A percentile compares a stretch with the other conserved stretches of the same genome.
phyloP scores from a whole-genome alignment of 2,113 vertebrate genomes.

The Coregonus clupeaformis region DNA sequence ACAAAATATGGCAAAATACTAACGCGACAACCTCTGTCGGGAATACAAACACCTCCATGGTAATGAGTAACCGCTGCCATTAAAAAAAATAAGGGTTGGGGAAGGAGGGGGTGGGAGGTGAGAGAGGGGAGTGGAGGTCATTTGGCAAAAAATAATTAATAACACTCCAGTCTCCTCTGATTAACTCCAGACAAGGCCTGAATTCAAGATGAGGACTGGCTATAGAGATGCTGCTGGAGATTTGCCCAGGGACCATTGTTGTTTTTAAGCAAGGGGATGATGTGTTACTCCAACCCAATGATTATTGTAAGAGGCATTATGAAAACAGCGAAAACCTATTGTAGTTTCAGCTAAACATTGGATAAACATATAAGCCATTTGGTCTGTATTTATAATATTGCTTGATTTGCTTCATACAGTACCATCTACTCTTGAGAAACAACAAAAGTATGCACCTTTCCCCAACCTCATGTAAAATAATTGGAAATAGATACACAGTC shows the following conservation, averaged over 20 bases:
- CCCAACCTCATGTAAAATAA: too few species aligned
- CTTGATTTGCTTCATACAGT: too few species aligned
- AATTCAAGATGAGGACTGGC: constrained; percentile 20
- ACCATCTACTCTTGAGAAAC: too few species aligned
- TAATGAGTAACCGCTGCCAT: too few species aligned
- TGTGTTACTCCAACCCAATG: constrained; percentile 15
- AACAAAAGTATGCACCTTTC: too few species aligned
- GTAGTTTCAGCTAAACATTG: background rate
- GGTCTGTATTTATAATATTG: too few species aligned
- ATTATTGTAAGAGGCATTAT: background rate
- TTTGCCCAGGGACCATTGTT: background rate
- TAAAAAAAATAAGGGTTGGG: background rate
- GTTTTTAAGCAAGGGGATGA: background rate
- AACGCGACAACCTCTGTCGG: too few species aligned
- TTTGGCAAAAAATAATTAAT: constrained; percentile 47
- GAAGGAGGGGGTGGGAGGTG: background rate
- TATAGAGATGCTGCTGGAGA: constrained; percentile 29
- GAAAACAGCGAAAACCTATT: background rate
- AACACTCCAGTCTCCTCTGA: constrained; percentile 39
- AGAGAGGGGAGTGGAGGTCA: background rate
- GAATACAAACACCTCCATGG: too few species aligned
- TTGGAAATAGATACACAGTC: too few species aligned
- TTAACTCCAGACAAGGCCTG: constrained; percentile 41
- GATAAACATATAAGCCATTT: background rate
- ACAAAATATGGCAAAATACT: too few species aligned